Percentiles rank a stretch among this genome's conserved stretches.
Conservation (phyloP, 2,797 vertebrate species). For the Siniperca undulata region DNA sequence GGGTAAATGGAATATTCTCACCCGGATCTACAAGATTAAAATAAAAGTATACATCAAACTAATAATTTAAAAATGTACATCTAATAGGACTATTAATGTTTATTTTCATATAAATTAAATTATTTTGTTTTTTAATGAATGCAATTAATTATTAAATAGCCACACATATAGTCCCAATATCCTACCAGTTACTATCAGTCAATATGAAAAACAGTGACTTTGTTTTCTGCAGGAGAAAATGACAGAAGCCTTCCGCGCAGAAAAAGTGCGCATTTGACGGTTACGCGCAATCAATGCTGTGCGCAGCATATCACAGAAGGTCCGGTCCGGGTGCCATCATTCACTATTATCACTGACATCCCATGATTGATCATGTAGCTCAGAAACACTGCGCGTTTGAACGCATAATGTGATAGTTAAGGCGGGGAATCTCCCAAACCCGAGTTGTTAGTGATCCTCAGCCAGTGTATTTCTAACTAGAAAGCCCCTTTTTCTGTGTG, state of each 20-base stretch:
- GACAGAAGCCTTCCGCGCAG: conserved; percentile 54
- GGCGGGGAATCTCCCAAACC: conserved; percentile 71
- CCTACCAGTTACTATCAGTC: neutral
- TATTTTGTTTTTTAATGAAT: neutral
- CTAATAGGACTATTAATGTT: neutral
- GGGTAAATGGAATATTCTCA: neutral
- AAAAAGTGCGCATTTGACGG: conserved; percentile 47
- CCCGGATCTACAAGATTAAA: neutral
- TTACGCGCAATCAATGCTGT: conserved; percentile 63
- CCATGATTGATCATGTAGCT: conserved; percentile 88
- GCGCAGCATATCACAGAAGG: conserved; percentile 63
- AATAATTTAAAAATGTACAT: neutral
- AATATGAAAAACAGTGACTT: neutral
- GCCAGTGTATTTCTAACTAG: conserved; percentile 60
- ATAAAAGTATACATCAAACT: neutral
- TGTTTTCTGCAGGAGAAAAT: conserved; percentile 37
- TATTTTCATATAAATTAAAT: neutral
- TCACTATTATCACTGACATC: conserved; percentile 88
- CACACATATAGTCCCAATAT: neutral
- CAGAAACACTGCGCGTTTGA: conserved; percentile 84
- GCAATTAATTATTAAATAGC: neutral
- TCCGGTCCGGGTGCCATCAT: conserved; percentile 77
- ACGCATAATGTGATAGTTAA: conserved; percentile 86
- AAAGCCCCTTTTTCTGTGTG: conserved; percentile 50
- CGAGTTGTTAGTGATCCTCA: conserved; percentile 68